Base-by-base conservation (phyloP, 2,888 invertebrate genomes). In the Leptinotarsa tumamoca region DNA sequence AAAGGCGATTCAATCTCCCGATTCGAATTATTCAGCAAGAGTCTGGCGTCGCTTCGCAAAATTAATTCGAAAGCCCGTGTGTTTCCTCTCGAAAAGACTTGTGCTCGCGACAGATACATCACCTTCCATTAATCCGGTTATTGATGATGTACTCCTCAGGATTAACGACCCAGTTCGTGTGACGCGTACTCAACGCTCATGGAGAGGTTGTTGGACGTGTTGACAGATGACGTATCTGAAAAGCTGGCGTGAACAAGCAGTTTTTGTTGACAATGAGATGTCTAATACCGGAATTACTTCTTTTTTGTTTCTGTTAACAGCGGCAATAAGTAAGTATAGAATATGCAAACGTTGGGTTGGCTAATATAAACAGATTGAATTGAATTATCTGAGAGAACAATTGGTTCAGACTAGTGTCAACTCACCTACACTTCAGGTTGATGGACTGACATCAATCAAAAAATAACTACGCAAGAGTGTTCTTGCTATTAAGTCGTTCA, bases 81-180 rank as follows among this genome's bases (percentile, higher is more conserved):
- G 69, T 69, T 54, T 21, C 43, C 27, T 43, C 18, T 10, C 21
- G 56, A 56, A 56, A 17, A 51, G 52, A 23, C 69, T n/a, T 56
- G 54, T 69, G 69, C 33, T 17, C 7, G 15, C 52, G 54, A 69
- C 52, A 69, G 54, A 52, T 54, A 69, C 51, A 63, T 43, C 69
- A 54, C 56, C 69, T 69, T 27, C 33, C 54, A 56, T 69, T 54
- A 54, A 54, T 15, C 54, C 69, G 17, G 33, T 33, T 63, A 63
- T 27, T 27, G 27, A 63, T 27, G 63, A 33, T 14, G 63, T 63
- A 17, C 27, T 63, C 27, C 15, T 33, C n/a, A 63, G 27, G 33
- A 63, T 63, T 33, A 63, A 63, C 63, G 63, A 63, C 33, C 63
- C 17, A 33, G 63, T 63, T 63, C 43, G 10, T 21, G 18, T 58